These are phyloP conservation scores for Heliconius melpomene DNA, from an alignment of 1,140 invertebrate genomes.

Conservation along the genomic window DNA sequence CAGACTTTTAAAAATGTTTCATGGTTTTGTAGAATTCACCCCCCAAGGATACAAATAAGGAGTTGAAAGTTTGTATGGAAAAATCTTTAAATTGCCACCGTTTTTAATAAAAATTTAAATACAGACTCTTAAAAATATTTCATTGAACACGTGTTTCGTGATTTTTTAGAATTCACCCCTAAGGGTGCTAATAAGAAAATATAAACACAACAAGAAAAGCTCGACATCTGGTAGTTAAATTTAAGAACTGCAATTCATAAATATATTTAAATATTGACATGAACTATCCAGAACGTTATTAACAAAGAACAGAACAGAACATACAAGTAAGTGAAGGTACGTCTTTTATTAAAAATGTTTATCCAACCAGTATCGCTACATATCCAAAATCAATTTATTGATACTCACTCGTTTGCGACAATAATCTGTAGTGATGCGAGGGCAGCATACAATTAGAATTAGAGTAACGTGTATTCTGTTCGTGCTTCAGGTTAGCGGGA, in stretches of 20 bases:
- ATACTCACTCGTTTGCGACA: conserved; percentile 70
- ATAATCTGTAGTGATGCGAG: conserved; percentile 63
- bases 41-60: no score
- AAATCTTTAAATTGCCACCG: no score
- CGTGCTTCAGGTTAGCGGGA: conserved; percentile 54
- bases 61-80: no score
- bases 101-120: no score
- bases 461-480: conserved; percentile 62
- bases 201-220: not conserved
- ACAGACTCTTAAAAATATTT: no score
- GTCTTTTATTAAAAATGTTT: not conserved
- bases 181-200: no score
- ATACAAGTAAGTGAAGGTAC: not conserved
- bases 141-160: no score
- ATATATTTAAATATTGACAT: no score
- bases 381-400: not conserved
- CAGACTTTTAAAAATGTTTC: no score
- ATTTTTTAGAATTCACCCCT: no score
- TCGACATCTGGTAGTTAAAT: not conserved
- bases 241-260: not conserved
- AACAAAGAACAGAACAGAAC: not conserved
- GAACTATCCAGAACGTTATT: no score
- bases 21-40: no score
- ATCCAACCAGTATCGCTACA: not conserved
- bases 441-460: conserved; percentile 61